Evolutionary conservation across 2,888 invertebrate species (phyloP).

Genomic region (Sarcophaga caerulescens): DNA sequence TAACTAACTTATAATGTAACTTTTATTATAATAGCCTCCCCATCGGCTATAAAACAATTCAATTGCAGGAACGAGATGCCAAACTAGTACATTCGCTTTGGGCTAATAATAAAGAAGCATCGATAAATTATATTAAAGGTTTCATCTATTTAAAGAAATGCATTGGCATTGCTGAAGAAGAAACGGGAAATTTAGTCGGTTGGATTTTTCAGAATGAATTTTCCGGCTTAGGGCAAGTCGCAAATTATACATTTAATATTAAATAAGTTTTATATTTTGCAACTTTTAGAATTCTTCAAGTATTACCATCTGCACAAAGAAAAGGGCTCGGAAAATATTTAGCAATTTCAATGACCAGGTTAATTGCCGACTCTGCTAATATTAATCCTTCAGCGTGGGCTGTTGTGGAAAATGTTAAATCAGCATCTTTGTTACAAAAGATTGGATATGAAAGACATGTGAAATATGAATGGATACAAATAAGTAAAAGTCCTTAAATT

Average conservation of each 20-base stretch:
- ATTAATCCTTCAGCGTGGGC: conserved; percentile 75
- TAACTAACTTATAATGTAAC: neutral
- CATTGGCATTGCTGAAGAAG: conserved; percentile 72
- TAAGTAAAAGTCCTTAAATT: conserved; percentile 58
- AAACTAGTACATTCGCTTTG: conserved; percentile 72
- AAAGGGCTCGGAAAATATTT: conserved; percentile 75
- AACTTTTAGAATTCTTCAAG: conserved; percentile 74
- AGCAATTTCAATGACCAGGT: conserved; percentile 72
- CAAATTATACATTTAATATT: neutral
- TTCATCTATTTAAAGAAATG: conserved; percentile 73
- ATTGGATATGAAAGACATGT: conserved; percentile 73
- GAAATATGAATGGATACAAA: conserved; percentile 76
- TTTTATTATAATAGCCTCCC: conserved; percentile 66
- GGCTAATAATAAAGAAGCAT: conserved; percentile 77
- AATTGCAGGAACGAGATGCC: conserved; percentile 71
- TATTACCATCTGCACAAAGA: conserved; percentile 73
- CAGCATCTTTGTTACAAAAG: conserved; percentile 73
- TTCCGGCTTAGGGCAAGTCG: conserved; percentile 75
- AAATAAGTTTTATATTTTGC: neutral
- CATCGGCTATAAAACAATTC: conserved; percentile 72
- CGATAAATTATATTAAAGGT: conserved; percentile 73
- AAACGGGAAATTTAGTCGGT: conserved; percentile 72
- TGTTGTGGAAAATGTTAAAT: conserved; percentile 73
- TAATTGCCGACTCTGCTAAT: conserved; percentile 71
- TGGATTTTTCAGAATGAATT: conserved; percentile 80